Base-by-base conservation (phyloP, 1,140 invertebrate genomes). In the Eriosoma lanigerum region DNA sequence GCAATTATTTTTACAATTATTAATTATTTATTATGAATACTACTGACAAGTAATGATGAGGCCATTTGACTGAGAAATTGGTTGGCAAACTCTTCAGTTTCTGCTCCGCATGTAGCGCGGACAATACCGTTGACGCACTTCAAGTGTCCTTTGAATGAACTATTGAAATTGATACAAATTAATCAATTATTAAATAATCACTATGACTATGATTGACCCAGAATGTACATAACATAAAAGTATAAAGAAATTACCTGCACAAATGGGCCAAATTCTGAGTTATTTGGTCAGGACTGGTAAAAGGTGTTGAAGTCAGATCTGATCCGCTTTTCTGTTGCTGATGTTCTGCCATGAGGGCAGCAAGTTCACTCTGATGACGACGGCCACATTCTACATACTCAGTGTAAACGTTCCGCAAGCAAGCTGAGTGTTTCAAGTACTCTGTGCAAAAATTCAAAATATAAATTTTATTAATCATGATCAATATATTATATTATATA, bases 61-160 rank as follows among this genome's bases (percentile, higher is more conserved):
- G 75, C 75, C 75, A 78, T 78, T 17, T 78, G 38, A 62, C 56
- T 78, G 10, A 78, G 75, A 48, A 78, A 78, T 10, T 62, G 75
- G n/a, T n/a, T 78, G 2, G 75, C 56, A 17, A 78, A 78, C 21
- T 24, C 75, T 46, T 60, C 75, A n/a, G 75, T 78, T 19, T 58
- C 9, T 9, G n/a, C 32, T 0, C 75, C 75, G 9, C 75, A 78
- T n/a, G 56, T 78, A 4, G 54, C 32, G 17, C 56, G 54, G 15
- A 78, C 75, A 21, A 78, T 60, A 9, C 38, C 38, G 56, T 78
- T 38, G 6, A 78, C 75, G 21, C 75, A 78, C 3, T 46, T 19
- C 24, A 78, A 78, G 15, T 78, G 56, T 13, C 75, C 75, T 26
- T 56, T 56, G 38, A 78, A 78, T 19, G 75, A 62, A 26, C 75